Evolutionary conservation across 35 echinoderm and acorn worm genomes (phyloP).

Genomic region (Amphiura filiformis): DNA sequence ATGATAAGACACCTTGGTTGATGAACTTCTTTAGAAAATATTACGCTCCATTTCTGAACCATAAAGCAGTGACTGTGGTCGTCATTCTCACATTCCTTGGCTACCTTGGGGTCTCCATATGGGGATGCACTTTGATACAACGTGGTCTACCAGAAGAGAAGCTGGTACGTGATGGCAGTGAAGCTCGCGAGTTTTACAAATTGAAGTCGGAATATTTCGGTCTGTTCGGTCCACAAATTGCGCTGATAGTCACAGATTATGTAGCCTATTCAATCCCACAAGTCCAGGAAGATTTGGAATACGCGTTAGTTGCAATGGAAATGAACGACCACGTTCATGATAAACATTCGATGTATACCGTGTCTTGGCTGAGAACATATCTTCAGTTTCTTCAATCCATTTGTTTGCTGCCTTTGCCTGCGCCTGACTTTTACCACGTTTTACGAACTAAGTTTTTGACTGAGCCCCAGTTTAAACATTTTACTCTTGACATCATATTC

Average conservation of each 20-base stretch:
- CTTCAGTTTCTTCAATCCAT: constrained; percentile 4
- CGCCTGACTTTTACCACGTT: constrained; percentile 19
- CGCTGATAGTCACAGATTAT: constrained; percentile 35
- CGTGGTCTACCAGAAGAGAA: constrained; percentile 50
- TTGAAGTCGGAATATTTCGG: constrained; percentile 44
- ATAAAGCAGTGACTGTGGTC: constrained; percentile 23
- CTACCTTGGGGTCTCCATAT: constrained; percentile 37
- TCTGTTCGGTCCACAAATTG: constrained; percentile 54
- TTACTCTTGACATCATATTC: constrained; percentile 64
- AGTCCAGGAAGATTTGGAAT: constrained; percentile 30
- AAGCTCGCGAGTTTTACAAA: constrained; percentile 35
- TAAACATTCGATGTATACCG: background rate
- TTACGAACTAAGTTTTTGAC: constrained; percentile 56
- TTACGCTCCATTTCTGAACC: constrained; percentile 60
- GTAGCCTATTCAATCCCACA: constrained; percentile 60
- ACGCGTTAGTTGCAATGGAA: constrained; percentile 31
- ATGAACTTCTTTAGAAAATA: constrained; percentile 47
- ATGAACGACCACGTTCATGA: background rate
- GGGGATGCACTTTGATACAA: constrained; percentile 55
- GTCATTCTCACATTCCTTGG: constrained; percentile 39
- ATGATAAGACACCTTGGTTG: constrained; percentile 2
- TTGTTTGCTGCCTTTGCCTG: constrained; percentile 6
- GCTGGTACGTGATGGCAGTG: constrained; percentile 52
- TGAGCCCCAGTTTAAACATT: constrained; percentile 46
- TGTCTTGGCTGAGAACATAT: constrained; percentile 24